Evolutionary conservation across 2,888 invertebrate genomes (phyloP), one percentile per base, ranked within the genome.

Genomic region (Aporophyla nigra): DNA sequence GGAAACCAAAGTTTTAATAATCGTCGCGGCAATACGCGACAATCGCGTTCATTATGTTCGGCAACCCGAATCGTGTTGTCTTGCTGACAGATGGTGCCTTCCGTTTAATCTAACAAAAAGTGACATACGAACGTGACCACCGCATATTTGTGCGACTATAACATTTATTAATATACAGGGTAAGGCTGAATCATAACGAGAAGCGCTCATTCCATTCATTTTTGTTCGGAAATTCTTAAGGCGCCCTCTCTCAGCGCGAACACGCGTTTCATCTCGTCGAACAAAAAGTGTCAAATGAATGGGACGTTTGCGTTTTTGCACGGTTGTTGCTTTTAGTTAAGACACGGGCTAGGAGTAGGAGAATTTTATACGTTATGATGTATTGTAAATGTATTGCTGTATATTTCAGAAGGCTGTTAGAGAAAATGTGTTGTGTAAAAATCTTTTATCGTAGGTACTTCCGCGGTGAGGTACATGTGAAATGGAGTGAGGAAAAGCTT

Each of bases 361-460:
- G 21, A 14, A 53, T 27, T 24, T 46, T 5, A 66, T 51, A 33
- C 21, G 49, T 24, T 49, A 58, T 16, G 14, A 49, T 49, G 43
- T 43, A 27, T 71, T 71, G 40, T 76, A 68, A 77, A 68, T 53
- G 19, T 16, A 58, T 46, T 58, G 16, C 49, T 49, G 49, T 79
- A 54, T 54, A 56, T 58, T 56, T 14, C 33, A 27, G 56, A 53
- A 49, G 1, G 33, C 0, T 27, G 69, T 56, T 19, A n/a, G 21
- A 49, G 6, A 3, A 14, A 76, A 59, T 24, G 21, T 54, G 21
- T 78, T 58, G 27, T 58, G 33, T 54, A 59, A 51, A 73, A 59
- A 53, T 27, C 19, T 40, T 77, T 74, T 62, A 62, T 51, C n/a
- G n/a, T n/a, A n/a, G 51, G 19, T 24, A 33, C 21, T 58, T 51